Base-by-base conservation (phyloP, 2,888 invertebrate genomes). In the Saturnia pavonia region DNA sequence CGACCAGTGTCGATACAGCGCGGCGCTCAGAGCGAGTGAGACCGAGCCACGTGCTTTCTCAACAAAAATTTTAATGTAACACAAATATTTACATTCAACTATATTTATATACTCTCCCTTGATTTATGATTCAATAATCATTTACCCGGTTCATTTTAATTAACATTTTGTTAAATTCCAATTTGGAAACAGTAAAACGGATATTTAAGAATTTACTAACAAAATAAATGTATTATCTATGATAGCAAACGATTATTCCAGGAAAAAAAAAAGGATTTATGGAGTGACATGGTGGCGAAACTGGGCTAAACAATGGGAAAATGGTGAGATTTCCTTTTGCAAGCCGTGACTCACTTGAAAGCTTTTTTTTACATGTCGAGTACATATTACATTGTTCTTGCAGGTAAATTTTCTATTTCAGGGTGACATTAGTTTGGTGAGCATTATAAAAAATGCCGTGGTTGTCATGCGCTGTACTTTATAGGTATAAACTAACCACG, bases 41-140 rank as follows among this genome's bases (percentile, higher is more conserved):
- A 11, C 12, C 22, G 57, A 25, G 57, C n/a, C 57, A 57, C 57
- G 57, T 57, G 57, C 25, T 57, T 9, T 25, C 57, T 57, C 63
- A 19, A 63, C 63, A 40, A 27, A 63, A 34, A 57, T 57, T 57
- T 25, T 19, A 66, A 42, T 66, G 66, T 66, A 40, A 40, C 40
- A 42, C 66, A 22, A 66, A 66, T 42, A 66, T 66, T 66, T 43
- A 43, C 42, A 45, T 45, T 67, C 67, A 67, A 42, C 45, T 22
- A 45, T 63, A 63, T 63, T 63, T 63, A 63, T 63, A 40, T 40
- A 40, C 57, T 25, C 40, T 14, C 63, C 63, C 34, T 19, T 40
- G 40, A 40, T 63, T 63, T 40, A 19, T 40, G 63, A 63, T 63
- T 40, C 34, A 63, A 63, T 63, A 34, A 63, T 34, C 63, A 40